These are phyloP conservation scores for Neolamprologus modestus DNA, from an alignment of 2,113 vertebrate genomes.

Conservation along the genomic window DNA sequence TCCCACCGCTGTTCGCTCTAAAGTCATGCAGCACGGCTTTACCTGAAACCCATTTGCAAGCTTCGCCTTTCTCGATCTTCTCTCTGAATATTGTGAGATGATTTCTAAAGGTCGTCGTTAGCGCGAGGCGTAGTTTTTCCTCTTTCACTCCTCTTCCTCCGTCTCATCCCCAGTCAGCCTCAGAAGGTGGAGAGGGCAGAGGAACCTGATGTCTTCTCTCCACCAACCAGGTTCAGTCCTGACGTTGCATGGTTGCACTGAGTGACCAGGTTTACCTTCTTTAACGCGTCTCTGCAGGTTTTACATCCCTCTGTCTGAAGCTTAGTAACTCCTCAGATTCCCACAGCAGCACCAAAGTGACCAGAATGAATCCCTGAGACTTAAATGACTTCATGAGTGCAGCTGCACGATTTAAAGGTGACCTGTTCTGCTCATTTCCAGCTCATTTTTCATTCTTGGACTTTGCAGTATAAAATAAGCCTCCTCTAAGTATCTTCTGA, in stretches of 20 bases:
- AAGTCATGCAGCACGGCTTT: not conserved
- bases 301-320: not conserved
- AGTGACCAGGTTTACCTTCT: not conserved
- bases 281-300: not conserved
- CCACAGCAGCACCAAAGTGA: not conserved
- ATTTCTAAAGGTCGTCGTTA: not conserved
- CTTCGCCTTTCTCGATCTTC: not conserved
- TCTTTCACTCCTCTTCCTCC: not conserved
- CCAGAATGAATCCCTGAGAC: not conserved
- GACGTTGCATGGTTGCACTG: slow-evolving; percentile 32
- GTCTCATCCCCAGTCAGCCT: slow-evolving; percentile 55
- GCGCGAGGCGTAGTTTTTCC: not conserved
- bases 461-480: not conserved
- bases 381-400: not conserved
- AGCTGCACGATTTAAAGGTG: not conserved
- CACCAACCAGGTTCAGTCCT: slow-evolving; percentile 62
- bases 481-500: not conserved
- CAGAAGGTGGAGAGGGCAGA: slow-evolving; percentile 63
- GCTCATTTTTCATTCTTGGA: not conserved
- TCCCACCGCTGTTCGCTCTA: not conserved
- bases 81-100: not conserved
- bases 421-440: not conserved
- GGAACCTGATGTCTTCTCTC: slow-evolving; percentile 73
- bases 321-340: not conserved
- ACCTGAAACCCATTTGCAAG: not conserved